Base-by-base conservation (phyloP, 2,888 invertebrate species). In the Automeris io region DNA sequence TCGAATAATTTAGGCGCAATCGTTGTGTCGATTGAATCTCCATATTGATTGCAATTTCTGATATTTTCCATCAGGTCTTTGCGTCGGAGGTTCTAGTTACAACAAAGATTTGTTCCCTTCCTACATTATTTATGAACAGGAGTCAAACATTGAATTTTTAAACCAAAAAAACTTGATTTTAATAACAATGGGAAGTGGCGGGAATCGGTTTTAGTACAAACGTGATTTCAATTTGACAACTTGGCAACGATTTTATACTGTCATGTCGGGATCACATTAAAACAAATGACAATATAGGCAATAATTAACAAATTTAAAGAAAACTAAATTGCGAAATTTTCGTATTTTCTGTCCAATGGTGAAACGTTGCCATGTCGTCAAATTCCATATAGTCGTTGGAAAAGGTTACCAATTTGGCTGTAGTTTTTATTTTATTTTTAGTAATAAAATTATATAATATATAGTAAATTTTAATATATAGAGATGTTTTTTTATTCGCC, bases 401-500 rank as follows among this genome's bases (percentile, higher is more conserved):
- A 46, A 57, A 48, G 52, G 71, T 73, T 73, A 73, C 72, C 71
- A 62, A 61, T 63, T 61, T 57, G 72, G 68, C 70, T 71, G 68
- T 73, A 69, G 63, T 43, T 18, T 45, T 43, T 41, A 39, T 41
- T 42, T 35, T 40, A 35, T 35, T 19, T 38, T 16, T 16, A 25
- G 35, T 39, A 41, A 21, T 43, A 21, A 37, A 34, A 40, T 36
- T 24, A 26, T 37, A 23, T 23, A 32, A 33, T 18, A n/a, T 40
- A 23, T 35, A 31, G 13, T 21, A 22, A 31, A 35, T 39, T 26
- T 26, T 39, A 42, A 40, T 39, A 39, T 39, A 39, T 34, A 19
- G 31, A 35, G 25, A 24, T 40, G 33, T 36, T 57, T 45, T 51
- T 61, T 70, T 63, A 75, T 69, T 70, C 70, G 85, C 85, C 85